Conservation (phyloP, 2,888 invertebrate genomes). For the Schizaphis graminum region DNA sequence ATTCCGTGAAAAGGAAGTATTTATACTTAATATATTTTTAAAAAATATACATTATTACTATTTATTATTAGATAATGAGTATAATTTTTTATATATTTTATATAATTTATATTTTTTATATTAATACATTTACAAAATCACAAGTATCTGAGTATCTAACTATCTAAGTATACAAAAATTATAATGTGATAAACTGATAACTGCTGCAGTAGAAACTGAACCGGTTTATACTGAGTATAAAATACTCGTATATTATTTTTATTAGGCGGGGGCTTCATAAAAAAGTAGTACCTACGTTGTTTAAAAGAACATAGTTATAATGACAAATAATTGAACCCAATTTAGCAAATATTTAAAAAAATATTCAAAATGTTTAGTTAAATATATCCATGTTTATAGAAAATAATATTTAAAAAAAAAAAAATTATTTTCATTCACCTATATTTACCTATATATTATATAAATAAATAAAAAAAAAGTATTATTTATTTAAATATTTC, state of each 20-base stretch:
- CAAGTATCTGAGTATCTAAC: not conserved
- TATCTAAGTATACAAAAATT: not conserved
- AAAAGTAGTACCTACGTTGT: not conserved
- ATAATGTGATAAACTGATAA: slow-evolving; percentile 3
- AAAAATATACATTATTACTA: not conserved
- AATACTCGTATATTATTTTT: not conserved
- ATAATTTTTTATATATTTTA: not conserved
- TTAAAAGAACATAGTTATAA: not conserved
- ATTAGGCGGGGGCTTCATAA: slow-evolving; percentile 1
- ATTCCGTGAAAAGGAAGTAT: not conserved
- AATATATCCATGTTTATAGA: not conserved
- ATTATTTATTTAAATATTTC: not conserved
- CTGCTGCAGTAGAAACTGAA: not conserved
- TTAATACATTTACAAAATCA: not conserved
- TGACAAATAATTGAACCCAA: slow-evolving; percentile 7
- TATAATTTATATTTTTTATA: not conserved
- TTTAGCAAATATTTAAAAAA: not conserved
- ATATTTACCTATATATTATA: not conserved
- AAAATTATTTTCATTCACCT: not conserved
- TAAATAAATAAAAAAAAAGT: not conserved
- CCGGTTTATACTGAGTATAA: not conserved
- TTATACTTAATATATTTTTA: not conserved
- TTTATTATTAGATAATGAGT: not conserved
- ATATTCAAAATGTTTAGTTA: not conserved
- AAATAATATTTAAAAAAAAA: not conserved